phyloP scores from a whole-genome alignment of 2,797 vertebrate genomes.

The Peromyscus nudipes region DNA sequence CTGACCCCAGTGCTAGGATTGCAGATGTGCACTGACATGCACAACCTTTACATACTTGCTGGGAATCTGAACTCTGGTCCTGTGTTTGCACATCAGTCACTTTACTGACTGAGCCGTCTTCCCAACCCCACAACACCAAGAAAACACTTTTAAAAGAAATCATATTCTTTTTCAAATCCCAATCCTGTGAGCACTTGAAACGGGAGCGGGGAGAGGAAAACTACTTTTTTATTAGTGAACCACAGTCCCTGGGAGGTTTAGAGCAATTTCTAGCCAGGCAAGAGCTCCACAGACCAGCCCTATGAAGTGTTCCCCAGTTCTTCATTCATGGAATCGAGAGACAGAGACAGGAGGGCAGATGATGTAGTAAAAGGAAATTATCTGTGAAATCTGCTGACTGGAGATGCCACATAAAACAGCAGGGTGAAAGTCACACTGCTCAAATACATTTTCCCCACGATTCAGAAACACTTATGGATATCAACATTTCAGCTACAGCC shows the following conservation, averaged over 20 bases:
- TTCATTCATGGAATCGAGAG: conserved; percentile 45
- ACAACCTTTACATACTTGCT: not conserved
- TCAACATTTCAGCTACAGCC: not conserved
- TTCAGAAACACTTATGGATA: conserved; percentile 33
- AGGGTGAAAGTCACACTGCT: conserved; percentile 11
- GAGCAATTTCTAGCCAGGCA: conserved; percentile 10
- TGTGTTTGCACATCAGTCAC: not conserved
- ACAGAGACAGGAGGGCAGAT: conserved; percentile 44
- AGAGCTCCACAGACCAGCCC: not conserved
- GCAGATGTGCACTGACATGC: not conserved
- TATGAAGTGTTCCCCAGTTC: conserved; percentile 1
- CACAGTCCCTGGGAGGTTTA: conserved; percentile 2
- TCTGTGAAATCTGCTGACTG: conserved; percentile 71
- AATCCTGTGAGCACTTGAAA: conserved; percentile 42
- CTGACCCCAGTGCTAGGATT: not conserved
- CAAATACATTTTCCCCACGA: conserved; percentile 3
- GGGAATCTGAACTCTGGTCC: not conserved
- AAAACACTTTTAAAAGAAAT: conserved; percentile 9
- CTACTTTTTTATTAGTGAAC: conserved; percentile 23
- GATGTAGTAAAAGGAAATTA: conserved; percentile 73
- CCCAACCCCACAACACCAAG: not conserved
- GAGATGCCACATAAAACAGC: conserved; percentile 54
- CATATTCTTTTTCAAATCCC: not conserved
- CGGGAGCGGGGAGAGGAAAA: not conserved
- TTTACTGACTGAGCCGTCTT: not conserved